Evolutionary conservation across 2,888 invertebrate species (phyloP).

Genomic region (Allacma fusca): DNA sequence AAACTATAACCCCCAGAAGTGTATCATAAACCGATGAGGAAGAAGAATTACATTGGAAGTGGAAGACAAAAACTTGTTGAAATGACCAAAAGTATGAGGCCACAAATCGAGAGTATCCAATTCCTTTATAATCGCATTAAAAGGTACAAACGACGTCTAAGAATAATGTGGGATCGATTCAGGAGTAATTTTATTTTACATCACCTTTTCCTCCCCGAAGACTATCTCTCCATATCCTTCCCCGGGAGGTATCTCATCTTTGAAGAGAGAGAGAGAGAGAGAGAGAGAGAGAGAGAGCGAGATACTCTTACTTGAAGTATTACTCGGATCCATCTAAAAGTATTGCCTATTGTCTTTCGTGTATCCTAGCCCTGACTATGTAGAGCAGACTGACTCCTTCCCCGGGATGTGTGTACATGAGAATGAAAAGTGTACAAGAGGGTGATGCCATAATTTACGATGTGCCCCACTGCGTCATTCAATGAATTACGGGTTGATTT

Average conservation of each 20-base stretch:
- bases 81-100: neutral
- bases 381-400: neutral
- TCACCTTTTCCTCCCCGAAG: neutral
- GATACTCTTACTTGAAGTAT: too few relatives aligned
- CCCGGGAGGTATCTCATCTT: neutral
- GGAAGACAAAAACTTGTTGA: neutral
- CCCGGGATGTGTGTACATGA: too few relatives aligned
- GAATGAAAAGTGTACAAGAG: conserved; percentile 18
- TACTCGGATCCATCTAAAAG: neutral
- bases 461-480: conserved; percentile 44
- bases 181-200: conserved; percentile 35
- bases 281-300: too few relatives aligned
- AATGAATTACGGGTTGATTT: conserved; percentile 46
- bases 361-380: neutral
- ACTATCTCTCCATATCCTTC: neutral
- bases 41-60: neutral
- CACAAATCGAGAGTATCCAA: neutral
- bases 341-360: neutral
- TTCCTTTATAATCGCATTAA: neutral
- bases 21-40: conserved; percentile 6
- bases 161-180: conserved; percentile 24
- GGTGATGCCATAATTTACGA: conserved; percentile 45
- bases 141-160: neutral
- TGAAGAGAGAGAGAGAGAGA: conserved; percentile 18
- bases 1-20: conserved; percentile 10